A percentile compares a stretch with the other conserved stretches of the same genome.
phyloP scores from a whole-genome alignment of 2,888 invertebrate genomes.

The Clunio marinus region DNA sequence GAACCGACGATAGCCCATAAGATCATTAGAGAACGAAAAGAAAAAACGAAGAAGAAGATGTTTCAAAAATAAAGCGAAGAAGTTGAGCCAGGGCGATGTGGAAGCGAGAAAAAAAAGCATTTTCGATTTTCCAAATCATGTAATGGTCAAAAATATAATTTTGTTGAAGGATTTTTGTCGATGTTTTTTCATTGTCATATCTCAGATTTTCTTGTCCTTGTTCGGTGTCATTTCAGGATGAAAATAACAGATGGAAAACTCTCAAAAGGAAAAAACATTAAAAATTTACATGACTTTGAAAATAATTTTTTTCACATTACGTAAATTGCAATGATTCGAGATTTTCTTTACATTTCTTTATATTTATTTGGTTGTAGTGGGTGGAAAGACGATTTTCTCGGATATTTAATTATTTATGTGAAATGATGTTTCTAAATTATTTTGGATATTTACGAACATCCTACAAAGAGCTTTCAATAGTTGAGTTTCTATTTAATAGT shows the following conservation, averaged over 20 bases:
- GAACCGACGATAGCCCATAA: conserved; percentile 13
- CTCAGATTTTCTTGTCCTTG: not conserved
- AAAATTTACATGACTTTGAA: conserved; percentile 37
- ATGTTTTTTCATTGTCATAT: conserved; percentile 20
- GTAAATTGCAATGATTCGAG: no score
- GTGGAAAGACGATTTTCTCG: no score
- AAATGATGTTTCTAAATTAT: no score
- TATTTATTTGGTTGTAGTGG: not conserved
- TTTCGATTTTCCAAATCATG: conserved; percentile 22
- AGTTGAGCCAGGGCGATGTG: conserved; percentile 5
- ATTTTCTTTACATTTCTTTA: no score
- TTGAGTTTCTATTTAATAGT: no score
- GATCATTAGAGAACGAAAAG: not conserved
- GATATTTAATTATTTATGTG: no score
- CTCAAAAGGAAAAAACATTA: conserved; percentile 20
- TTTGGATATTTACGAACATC: no score
- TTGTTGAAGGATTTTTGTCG: conserved; percentile 20
- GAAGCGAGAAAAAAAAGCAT: not conserved
- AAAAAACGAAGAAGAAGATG: not conserved
- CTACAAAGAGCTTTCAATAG: no score
- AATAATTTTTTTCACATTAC: conserved; percentile 5
- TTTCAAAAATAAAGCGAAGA: no score
- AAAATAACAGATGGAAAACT: not conserved
- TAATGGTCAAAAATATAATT: conserved; percentile 35
- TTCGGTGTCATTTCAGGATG: not conserved